Evolutionary conservation across 1,140 invertebrate genomes (phyloP), one percentile per base, ranked within the genome.

Genomic region (Dolichoris vasculosae): DNA sequence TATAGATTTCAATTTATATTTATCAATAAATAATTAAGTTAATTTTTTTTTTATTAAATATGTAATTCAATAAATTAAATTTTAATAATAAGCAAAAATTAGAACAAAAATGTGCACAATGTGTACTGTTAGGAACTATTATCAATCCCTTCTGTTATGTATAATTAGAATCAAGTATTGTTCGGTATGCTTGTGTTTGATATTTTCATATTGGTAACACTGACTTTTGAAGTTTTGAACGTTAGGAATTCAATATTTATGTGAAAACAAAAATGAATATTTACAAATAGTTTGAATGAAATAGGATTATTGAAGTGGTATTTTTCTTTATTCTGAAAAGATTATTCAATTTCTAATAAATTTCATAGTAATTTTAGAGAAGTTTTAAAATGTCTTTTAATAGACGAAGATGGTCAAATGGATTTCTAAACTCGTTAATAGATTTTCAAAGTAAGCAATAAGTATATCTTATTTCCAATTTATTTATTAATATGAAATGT

Each of bases 181-280:
- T 51, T 15, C 48, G 20, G 35, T 67, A 35, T 13, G 30, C 6
- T 2, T n/a, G 23, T n/a, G 26, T 46, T 73, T 73, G 4, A 13
- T 46, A n/a, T 48, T 32, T 48, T 13, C 32, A 48, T 17, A 35
- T 35, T 84, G 82, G 55, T 32, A 77, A 30, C 59, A 77, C 46
- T 84, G 73, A 30, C 78, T 84, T 84, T 84, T 78, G 0, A 84
- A 84, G 43, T 77, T 84, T 84, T 11, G 82, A 67, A 84, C 73
- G 82, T 84, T 84, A 78, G 1, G 11, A n/a, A 63, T 38, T 40
- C 6, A 43, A 43, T 4, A 38, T 32, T 40, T 9, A 4, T 32
- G 4, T 6, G 38, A 48, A 43, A 80, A 59, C n/a, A 67, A 78
- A 67, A 64, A 67, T 46, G 55, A 71, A 78, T 84, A 26, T 83